Evolutionary conservation across 2,113 vertebrate genomes (phyloP), one percentile per base, ranked within the genome.

Genomic region (Danio rerio): DNA sequence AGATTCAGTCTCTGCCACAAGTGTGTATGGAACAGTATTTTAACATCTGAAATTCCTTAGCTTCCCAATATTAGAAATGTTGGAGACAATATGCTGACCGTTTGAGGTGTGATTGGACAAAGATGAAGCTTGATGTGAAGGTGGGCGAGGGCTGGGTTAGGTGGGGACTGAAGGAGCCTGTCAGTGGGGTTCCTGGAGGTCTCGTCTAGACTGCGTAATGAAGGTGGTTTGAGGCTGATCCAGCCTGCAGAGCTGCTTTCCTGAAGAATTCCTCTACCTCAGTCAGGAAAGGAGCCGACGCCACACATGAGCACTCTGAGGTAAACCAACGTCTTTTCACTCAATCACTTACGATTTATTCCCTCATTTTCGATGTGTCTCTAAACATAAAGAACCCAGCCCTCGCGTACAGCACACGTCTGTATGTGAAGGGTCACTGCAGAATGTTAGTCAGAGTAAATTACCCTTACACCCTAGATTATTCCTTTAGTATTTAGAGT

Each of bases 201-300:
- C 91, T 86, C 5, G 90, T 92, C 92, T 92, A 90, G 92, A 91
- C 92, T 87, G 75, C 2, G 15, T 92, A 92, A 92, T 93, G 88
- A 90, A 92, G 73, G 84, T 84, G 91, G 90, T 92, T 89, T 90
- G 79, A 70, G 84, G 87, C 82, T 61, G 66, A 69, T 81, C 84
- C 75, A 63, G 18, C 58, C 10, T 79, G 55, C 80, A 83, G 31
- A 73, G 73, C 75, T 18, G 55, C 59, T 66, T 49, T 63, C 47
- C 66, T 47, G 75, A 58, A 71, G 62, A 70, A 77, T 77, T 83
- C 72, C 68, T 80, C 47, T 65, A 61, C 78, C 45, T 52, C 77
- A 55, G 75, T 69, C 68, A 68, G 63, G 69, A 62, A 81, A 68
- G 21, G 42, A 75, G 72, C 56, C 43, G 45, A 53, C 70, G 77